phyloP scores from a whole-genome alignment of 2,113 vertebrate species.

The Pituophis catenifer region DNA sequence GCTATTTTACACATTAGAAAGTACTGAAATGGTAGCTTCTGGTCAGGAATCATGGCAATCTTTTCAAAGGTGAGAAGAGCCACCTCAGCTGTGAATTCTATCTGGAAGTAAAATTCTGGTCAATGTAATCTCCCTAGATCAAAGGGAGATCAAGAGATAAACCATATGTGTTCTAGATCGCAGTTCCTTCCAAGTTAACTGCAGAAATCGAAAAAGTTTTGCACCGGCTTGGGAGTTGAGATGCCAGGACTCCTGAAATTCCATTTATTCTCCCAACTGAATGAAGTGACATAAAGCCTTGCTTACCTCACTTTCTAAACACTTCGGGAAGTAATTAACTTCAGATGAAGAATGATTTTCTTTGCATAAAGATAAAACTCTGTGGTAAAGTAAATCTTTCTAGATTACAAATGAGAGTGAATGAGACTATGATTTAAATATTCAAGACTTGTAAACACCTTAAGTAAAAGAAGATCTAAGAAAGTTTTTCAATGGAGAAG shows the following conservation, averaged over 20 bases:
- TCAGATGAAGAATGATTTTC: background rate
- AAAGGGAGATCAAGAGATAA: background rate
- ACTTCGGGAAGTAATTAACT: background rate
- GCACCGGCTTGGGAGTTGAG: background rate
- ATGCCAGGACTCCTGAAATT: background rate
- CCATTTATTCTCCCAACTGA: background rate
- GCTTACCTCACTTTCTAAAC: background rate
- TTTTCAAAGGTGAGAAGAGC: background rate
- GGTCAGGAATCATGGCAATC: background rate
- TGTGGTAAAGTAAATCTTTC: background rate
- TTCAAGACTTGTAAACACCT: background rate
- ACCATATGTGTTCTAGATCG: background rate
- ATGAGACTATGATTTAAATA: background rate
- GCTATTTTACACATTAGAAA: background rate
- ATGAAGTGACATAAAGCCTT: background rate
- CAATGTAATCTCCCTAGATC: background rate
- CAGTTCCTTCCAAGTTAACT: background rate
- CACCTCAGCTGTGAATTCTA: background rate
- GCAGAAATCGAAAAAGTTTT: background rate
- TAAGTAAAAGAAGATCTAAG: background rate
- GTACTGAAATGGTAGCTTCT: background rate
- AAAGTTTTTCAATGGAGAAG: background rate
- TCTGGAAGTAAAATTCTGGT: background rate
- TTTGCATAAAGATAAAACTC: background rate
- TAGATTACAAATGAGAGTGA: background rate